Conservation (phyloP, 2,888 invertebrate genomes). For the Odontothrips loti region DNA sequence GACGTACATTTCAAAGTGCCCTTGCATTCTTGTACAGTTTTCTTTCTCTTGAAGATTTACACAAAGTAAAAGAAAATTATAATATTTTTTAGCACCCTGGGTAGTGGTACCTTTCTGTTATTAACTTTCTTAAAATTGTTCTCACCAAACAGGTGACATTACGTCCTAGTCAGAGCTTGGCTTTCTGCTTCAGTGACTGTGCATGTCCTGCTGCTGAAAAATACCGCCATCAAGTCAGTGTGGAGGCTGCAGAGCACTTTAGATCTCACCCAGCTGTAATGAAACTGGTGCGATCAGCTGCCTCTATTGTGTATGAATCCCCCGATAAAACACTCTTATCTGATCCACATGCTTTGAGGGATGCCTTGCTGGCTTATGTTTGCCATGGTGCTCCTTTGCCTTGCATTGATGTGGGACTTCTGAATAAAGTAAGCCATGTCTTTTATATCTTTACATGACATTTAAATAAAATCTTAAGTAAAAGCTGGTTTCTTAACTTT, state of each 20-base stretch:
- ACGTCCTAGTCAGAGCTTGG: constrained; percentile 71
- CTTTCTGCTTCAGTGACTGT: constrained; percentile 83
- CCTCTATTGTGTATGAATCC: constrained; percentile 62
- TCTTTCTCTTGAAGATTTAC: constrained; percentile 61
- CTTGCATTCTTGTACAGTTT: constrained; percentile 72
- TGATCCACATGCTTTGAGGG: constrained; percentile 69
- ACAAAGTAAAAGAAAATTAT: constrained; percentile 34
- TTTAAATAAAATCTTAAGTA: neutral
- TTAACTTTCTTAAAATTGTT: constrained; percentile 13
- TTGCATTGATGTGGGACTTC: constrained; percentile 55
- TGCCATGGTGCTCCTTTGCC: constrained; percentile 81
- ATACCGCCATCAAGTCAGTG: constrained; percentile 48
- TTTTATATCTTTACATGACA: neutral
- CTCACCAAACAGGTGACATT: constrained; percentile 53
- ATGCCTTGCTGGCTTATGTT: constrained; percentile 75
- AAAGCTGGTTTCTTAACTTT: neutral
- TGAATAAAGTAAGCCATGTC: constrained; percentile 31
- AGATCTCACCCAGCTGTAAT: constrained; percentile 70
- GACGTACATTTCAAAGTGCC: constrained; percentile 88
- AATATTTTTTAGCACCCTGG: neutral
- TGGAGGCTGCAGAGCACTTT: constrained; percentile 61
- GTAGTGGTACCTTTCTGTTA: constrained; percentile 13
- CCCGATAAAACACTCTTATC: constrained; percentile 56
- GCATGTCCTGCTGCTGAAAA: constrained; percentile 68
- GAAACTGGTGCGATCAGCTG: constrained; percentile 62